Base-by-base conservation (phyloP, 2,888 invertebrate species). In the Diplolepis rosae region DNA sequence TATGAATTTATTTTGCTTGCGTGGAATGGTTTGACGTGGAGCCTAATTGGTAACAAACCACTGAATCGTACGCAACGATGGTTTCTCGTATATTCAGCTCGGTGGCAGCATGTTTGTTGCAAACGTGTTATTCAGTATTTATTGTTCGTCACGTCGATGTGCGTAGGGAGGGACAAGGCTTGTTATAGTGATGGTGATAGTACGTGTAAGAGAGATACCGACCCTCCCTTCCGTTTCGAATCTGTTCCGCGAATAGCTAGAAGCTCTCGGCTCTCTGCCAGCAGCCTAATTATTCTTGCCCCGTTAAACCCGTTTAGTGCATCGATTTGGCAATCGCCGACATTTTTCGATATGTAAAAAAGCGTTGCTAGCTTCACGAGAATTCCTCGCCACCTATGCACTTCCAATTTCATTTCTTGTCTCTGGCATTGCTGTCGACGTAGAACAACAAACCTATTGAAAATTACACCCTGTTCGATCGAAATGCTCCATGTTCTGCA, bases 271-370 rank as follows among this genome's bases (percentile, higher is more conserved):
- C 86, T 78, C 76, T 75, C 72, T 83, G 87, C 87, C 87, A 87
- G 84, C 80, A 84, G 79, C 81, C 85, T 86, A 87, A 87, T 87
- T 87, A 87, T 86, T 84, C 85, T 80, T 83, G 82, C 80, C 77
- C 83, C 84, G 84, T 87, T 86, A 82, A 86, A 80, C 84, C 79
- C 85, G 82, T 86, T 87, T 87, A 85, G 82, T 80, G 79, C 82
- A 85, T 85, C 82, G 84, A 84, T 84, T 86, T 83, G 79, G 80
- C 81, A 80, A 83, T 83, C 75, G 77, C 74, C 73, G 77, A 79
- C 78, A 82, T 80, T 83, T 81, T 83, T 81, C 13, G 22, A n/a
- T 39, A 39, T 39, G 24, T 15, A 61, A 61, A 56, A 52, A 28
- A 28, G 18, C 18, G n/a, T 2, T 24, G 39, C n/a, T n/a, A 9